Conservation (phyloP, 2,113 vertebrate species). For the Ailurus styani region DNA sequence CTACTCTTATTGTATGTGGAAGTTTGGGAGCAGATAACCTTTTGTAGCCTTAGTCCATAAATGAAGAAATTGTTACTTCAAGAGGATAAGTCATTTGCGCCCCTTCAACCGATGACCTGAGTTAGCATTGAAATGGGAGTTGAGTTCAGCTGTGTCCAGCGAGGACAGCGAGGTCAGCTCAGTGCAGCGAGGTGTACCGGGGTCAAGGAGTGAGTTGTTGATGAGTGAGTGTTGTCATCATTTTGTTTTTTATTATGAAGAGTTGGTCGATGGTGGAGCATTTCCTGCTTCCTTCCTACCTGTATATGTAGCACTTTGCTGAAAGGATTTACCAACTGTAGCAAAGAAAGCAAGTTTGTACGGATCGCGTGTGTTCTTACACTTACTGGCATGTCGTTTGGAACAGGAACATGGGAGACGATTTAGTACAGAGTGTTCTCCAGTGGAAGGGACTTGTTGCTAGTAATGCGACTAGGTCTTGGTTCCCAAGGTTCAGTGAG, state of each 20-base stretch:
- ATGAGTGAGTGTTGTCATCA: neutral
- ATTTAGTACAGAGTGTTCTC: neutral
- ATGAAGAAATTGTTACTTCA: neutral
- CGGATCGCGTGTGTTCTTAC: neutral
- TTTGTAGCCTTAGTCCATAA: neutral
- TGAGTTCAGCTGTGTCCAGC: neutral
- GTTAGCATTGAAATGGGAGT: neutral
- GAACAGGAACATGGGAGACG: neutral
- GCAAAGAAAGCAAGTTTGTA: neutral
- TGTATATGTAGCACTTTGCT: neutral
- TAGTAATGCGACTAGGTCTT: neutral
- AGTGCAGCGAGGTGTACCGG: neutral
- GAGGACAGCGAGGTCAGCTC: no score
- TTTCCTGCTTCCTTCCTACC: neutral
- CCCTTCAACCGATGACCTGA: neutral
- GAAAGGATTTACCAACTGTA: neutral
- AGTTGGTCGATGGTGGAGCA: neutral
- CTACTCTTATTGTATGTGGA: neutral
- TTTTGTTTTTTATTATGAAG: neutral
- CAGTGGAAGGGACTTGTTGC: neutral
- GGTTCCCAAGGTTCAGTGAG: neutral
- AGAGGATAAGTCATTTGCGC: neutral
- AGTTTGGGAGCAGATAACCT: neutral
- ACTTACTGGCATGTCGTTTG: neutral
- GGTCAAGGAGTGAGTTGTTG: neutral